These are phyloP conservation scores for Patagioenas fasciata DNA, from an alignment of 2,113 vertebrate species.

Conservation along the genomic window DNA sequence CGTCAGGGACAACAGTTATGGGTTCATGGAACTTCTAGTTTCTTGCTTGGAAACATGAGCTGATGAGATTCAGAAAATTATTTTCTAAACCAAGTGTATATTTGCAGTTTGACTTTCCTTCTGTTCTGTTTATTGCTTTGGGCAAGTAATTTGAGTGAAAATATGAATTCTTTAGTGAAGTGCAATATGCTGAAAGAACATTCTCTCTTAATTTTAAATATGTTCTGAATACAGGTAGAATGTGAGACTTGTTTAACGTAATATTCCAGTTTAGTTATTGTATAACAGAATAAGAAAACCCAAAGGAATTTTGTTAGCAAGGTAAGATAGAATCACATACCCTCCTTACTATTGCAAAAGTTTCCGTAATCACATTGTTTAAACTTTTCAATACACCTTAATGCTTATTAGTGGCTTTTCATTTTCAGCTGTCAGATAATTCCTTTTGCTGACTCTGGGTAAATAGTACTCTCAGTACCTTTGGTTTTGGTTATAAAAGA, in stretches of 20 bases:
- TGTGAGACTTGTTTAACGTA: constrained; percentile 73
- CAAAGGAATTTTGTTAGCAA: constrained; percentile 69
- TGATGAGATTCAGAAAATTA: background rate
- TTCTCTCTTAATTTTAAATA: constrained; percentile 74
- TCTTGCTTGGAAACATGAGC: background rate
- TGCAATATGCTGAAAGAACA: constrained; percentile 61
- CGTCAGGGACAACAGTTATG: background rate
- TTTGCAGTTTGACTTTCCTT: background rate
- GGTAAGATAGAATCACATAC: constrained; percentile 69
- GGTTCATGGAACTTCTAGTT: background rate
- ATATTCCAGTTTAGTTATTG: constrained; percentile 66
- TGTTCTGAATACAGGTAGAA: constrained; percentile 58
- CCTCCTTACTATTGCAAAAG: constrained; percentile 73
- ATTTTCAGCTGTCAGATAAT: constrained; percentile 79
- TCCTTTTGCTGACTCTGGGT: constrained; percentile 73
- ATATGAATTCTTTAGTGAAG: constrained; percentile 37
- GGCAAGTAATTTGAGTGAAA: constrained; percentile 29
- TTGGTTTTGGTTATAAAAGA: constrained; percentile 67
- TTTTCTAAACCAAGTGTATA: background rate
- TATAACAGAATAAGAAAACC: constrained; percentile 72
- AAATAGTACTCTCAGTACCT: constrained; percentile 64
- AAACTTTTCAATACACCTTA: constrained; percentile 77
- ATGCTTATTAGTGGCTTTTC: constrained; percentile 79
- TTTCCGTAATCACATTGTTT: constrained; percentile 78
- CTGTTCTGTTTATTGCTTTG: constrained; percentile 57